Evolutionary conservation across 2,113 vertebrate species (phyloP).

Genomic region (Corythornis cristatus): DNA sequence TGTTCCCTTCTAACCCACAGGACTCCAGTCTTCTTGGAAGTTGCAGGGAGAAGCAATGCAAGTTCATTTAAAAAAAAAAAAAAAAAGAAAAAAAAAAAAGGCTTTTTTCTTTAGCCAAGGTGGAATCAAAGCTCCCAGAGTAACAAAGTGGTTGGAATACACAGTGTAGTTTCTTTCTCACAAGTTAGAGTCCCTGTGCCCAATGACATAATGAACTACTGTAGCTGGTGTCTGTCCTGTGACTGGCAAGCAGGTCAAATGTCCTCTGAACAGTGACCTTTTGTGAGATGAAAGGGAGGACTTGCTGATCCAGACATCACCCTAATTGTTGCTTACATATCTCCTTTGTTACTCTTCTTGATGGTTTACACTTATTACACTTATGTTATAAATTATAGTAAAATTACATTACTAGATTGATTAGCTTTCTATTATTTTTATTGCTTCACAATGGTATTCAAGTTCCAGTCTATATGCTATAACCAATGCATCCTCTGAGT

Average conservation of each 20-base stretch:
- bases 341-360: background rate
- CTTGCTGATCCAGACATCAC: background rate
- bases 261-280: background rate
- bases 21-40: background rate
- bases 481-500: background rate
- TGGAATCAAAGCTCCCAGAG: background rate
- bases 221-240: background rate
- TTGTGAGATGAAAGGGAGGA: background rate
- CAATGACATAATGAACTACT: background rate
- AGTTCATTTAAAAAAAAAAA: background rate
- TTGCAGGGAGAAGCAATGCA: background rate
- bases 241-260: background rate
- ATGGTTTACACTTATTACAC: background rate
- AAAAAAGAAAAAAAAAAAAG: background rate
- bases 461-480: background rate
- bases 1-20: background rate
- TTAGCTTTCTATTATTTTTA: background rate
- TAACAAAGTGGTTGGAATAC: background rate
- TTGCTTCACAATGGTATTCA: background rate
- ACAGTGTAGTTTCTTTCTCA: background rate
- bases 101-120: background rate
- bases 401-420: background rate
- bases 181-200: background rate
- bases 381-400: background rate
- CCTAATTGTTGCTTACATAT: background rate